Evolutionary conservation across 53 echinoderm and acorn worm species (phyloP).

Genomic region (Hippasteria phrygiana): DNA sequence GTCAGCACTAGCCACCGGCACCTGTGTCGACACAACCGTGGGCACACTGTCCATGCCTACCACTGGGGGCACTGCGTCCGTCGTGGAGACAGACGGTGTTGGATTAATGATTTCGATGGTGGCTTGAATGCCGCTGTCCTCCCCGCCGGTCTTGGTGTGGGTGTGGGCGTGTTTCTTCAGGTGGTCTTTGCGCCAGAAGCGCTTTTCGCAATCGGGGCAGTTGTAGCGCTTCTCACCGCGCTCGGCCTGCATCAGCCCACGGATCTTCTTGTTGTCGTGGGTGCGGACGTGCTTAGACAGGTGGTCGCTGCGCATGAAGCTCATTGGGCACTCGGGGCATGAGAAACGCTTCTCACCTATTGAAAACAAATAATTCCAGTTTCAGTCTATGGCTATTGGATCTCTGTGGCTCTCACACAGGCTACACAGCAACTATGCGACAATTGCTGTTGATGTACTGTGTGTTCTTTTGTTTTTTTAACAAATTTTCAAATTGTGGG

Average conservation of each 20-base stretch:
- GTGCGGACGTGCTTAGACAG: conserved; percentile 93
- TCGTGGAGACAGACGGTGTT: not conserved
- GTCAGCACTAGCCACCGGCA: not conserved
- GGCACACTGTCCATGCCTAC: not conserved
- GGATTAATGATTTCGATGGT: conserved; percentile 27
- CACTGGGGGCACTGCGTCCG: not conserved
- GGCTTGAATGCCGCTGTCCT: not conserved
- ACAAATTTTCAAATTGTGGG: too few species aligned
- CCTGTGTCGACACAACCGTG: not conserved
- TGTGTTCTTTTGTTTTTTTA: too few species aligned
- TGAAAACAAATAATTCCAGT: not conserved
- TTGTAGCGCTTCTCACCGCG: conserved; percentile 72
- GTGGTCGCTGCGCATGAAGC: conserved; percentile 98
- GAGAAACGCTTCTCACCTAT: conserved; percentile 93
- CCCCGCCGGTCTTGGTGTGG: conserved; percentile 62
- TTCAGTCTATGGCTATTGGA: too few species aligned
- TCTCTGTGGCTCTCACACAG: too few species aligned
- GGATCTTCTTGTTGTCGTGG: conserved; percentile 74
- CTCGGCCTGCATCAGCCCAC: conserved; percentile 5
- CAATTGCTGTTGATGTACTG: too few species aligned
- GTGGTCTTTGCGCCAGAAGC: conserved; percentile 94
- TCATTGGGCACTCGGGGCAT: conserved; percentile 82
- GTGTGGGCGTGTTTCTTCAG: conserved; percentile 82
- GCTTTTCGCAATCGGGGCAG: conserved; percentile 79
- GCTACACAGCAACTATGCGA: too few species aligned